Evolutionary conservation across 1,140 invertebrate genomes (phyloP), one percentile per base, ranked within the genome.

Genomic region (Drosophila cardini): DNA sequence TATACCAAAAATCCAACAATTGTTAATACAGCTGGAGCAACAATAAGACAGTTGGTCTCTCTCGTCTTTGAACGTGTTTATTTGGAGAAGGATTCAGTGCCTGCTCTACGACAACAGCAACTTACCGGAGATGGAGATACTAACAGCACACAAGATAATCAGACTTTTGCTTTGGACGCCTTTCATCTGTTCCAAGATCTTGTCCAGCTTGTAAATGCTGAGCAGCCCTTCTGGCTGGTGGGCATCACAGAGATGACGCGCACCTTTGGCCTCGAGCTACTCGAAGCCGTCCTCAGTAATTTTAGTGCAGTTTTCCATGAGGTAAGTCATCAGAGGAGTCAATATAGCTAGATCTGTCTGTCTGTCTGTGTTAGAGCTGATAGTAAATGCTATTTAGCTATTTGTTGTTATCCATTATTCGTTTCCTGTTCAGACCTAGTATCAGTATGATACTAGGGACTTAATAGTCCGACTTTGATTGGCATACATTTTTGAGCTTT

Each of bases 171-270:
- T 60, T 95, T 96, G 6, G 98, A 99, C 94, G 98, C 98, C 3
- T 99, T 97, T 93, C 93, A 99, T 42, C 95, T 99, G 92, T 97
- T 99, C 92, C 98, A 99, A 95, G 98, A 99, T 93, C 95, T 99
- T 73, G 98, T 99, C 48, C 97, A 98, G 87, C 93, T 99, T 58
- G 97, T 99, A 1, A 99, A 99, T 93, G 98, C 97, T 6, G 98
- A 99, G 92, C 96, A 98, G 90, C 97, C 98, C 0, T 96, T 95
- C 76, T 99, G 98, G 98, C 93, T 99, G 38, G 94, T 97, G 13
- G 98, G 98, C 5, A 97, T 99, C 92, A 97, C 97, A 6, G 98
- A 99, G 93, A 99, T 99, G 96, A 98, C 98, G 2, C 94, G 98
- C 77, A 99, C 98, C 2, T 99, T 99, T 93, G 98, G 98, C 5